These are phyloP conservation scores for Pachydiplax longipennis DNA, from an alignment of 2,888 invertebrate species.

Conservation along the genomic window DNA sequence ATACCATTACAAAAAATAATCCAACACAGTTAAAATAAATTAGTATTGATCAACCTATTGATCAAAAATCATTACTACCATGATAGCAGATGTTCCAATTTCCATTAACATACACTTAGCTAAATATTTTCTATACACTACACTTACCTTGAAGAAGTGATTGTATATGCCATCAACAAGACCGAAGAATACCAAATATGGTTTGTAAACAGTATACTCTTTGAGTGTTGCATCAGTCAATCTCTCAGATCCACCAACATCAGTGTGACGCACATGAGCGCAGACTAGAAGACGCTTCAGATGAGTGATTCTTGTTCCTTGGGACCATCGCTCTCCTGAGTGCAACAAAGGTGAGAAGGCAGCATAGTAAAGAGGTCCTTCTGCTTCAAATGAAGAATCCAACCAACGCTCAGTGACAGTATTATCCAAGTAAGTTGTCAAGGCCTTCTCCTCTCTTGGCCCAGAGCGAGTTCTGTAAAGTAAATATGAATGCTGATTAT, in stretches of 20 bases:
- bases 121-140: background rate
- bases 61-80: no score
- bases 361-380: conserved; percentile 89
- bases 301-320: conserved; percentile 65
- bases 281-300: conserved; percentile 78
- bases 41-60: no score
- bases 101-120: no score
- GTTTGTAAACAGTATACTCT: conserved; percentile 84
- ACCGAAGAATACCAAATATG: conserved; percentile 84
- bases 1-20: no score
- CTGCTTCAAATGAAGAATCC: conserved; percentile 87
- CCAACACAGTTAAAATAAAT: no score
- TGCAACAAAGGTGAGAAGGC: conserved; percentile 82
- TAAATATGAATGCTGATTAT: no score
- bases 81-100: no score
- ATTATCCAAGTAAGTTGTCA: conserved; percentile 76
- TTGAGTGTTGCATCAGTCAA: conserved; percentile 64
- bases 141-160: conserved; percentile 82
- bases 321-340: conserved; percentile 60
- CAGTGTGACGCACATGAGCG: conserved; percentile 76
- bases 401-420: conserved; percentile 71
- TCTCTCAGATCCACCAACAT: conserved; percentile 67
- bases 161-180: conserved; percentile 85
- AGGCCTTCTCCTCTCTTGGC: conserved; percentile 78
- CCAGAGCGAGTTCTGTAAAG: conserved; percentile 72